phyloP scores from a whole-genome alignment of 2,113 vertebrate genomes.

The Pseudorhombus dupliciocellatus region DNA sequence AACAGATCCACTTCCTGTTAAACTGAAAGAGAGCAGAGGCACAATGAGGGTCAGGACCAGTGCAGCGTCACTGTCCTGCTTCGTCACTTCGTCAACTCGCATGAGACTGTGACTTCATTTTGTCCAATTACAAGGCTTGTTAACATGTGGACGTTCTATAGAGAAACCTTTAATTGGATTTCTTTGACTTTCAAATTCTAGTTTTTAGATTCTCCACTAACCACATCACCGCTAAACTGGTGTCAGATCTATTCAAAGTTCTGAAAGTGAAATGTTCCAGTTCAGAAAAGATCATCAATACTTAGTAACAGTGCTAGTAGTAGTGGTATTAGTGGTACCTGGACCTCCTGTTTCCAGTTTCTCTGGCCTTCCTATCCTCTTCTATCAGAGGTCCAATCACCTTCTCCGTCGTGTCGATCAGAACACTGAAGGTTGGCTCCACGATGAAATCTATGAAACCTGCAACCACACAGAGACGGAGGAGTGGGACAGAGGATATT shows the following conservation, averaged over 20 bases:
- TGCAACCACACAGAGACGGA: slow-evolving; percentile 43
- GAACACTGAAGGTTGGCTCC: slow-evolving; percentile 95
- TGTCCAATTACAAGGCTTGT: too few relatives aligned
- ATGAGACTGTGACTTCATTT: too few relatives aligned
- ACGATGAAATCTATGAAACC: slow-evolving; percentile 99
- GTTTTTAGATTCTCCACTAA: too few relatives aligned
- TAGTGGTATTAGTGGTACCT: slow-evolving; percentile 77
- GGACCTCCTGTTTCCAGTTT: slow-evolving; percentile 81
- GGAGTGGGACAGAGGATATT: neutral
- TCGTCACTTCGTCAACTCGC: too few relatives aligned
- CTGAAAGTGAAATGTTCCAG: neutral
- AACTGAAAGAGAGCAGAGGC: slow-evolving; percentile 59
- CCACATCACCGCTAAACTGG: too few relatives aligned
- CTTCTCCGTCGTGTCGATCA: slow-evolving; percentile 96
- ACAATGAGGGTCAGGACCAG: neutral
- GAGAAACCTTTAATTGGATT: too few relatives aligned
- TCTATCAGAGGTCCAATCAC: slow-evolving; percentile 97
- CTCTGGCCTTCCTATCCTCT: slow-evolving; percentile 89
- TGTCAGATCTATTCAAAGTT: too few relatives aligned
- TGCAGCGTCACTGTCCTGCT: too few relatives aligned
- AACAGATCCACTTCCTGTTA: slow-evolving; percentile 77
- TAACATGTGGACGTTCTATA: too few relatives aligned
- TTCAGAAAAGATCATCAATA: neutral
- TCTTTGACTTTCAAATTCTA: too few relatives aligned
- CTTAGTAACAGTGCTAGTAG: slow-evolving; percentile 58